phyloP scores from a whole-genome alignment of 2,113 vertebrate species.

The Oxyura jamaicensis region DNA sequence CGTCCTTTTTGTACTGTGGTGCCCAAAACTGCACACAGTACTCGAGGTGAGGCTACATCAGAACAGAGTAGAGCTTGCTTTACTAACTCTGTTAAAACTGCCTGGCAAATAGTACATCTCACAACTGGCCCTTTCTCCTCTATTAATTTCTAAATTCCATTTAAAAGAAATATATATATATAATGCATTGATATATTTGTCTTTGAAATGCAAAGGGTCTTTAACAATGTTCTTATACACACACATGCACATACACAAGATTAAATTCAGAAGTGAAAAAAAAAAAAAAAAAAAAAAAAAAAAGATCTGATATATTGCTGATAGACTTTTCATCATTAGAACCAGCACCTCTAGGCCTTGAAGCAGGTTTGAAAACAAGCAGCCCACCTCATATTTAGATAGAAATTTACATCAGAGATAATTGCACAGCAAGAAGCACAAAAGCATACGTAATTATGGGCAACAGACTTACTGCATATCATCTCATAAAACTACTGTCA shows the following conservation, averaged over 20 bases:
- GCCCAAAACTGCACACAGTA: too few relatives aligned
- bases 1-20: too few relatives aligned
- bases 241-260: neutral
- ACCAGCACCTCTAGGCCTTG: neutral
- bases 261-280: neutral
- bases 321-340: neutral
- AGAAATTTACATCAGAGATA: neutral
- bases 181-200: neutral
- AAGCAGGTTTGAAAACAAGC: neutral
- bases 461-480: neutral
- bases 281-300: fast-evolving
- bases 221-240: neutral
- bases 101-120: neutral
- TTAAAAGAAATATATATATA: too few relatives aligned
- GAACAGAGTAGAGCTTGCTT: neutral
- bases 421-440: neutral
- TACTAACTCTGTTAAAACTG: neutral
- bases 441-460: neutral
- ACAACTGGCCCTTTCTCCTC: neutral
- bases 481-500: neutral
- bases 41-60: too few relatives aligned
- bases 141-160: neutral
- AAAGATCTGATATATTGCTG: neutral
- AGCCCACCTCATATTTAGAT: neutral
- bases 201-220: neutral